A percentile compares a stretch with the other conserved stretches of the same genome.
These are phyloP conservation scores for Grantiella picta DNA, from an alignment of 2,113 vertebrate species.

Conservation along the genomic window DNA sequence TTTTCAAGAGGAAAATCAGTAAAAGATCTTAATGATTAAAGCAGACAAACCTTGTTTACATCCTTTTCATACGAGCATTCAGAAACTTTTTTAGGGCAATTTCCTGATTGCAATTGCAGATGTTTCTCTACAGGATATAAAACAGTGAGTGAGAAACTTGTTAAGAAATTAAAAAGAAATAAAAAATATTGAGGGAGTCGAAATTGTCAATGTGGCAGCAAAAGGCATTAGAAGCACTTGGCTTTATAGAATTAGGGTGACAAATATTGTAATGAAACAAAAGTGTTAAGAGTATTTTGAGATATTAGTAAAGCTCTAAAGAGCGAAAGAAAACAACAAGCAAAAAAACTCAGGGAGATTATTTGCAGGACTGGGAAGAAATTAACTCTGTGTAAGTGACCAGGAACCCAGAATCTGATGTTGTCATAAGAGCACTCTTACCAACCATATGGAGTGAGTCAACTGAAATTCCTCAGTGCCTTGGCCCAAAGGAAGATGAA, in stretches of 20 bases:
- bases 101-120: background rate
- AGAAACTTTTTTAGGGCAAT: background rate
- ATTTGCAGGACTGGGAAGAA: background rate
- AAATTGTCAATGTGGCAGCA: background rate
- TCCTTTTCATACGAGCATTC: background rate
- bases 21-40: background rate
- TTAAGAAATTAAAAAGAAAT: background rate
- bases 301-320: background rate
- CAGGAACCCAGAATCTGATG: background rate
- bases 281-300: background rate
- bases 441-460: fast-evolving
- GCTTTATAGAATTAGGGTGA: background rate
- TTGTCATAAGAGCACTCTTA: background rate
- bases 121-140: background rate
- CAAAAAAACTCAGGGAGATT: background rate
- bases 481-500: background rate
- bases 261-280: background rate
- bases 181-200: background rate
- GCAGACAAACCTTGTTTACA: background rate
- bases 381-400: background rate
- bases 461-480: background rate
- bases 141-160: background rate
- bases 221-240: background rate
- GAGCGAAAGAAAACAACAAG: background rate
- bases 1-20: background rate